These are phyloP conservation scores for Mormyrops boulengeri DNA, from an alignment of 2,797 vertebrate genomes.

Conservation along the genomic window DNA sequence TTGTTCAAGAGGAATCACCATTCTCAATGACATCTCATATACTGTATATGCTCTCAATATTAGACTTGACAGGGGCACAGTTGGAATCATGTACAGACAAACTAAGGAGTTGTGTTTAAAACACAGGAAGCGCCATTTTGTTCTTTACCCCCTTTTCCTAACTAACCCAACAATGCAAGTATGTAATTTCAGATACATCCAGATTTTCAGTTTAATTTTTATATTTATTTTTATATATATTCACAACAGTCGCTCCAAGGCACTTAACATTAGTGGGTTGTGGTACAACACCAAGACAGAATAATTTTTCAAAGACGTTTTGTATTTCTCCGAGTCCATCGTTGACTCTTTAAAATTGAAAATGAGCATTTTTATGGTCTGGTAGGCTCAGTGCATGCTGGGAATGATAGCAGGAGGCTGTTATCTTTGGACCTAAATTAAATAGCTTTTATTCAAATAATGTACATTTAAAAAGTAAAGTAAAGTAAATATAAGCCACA, in stretches of 20 bases:
- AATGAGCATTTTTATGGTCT: not conserved
- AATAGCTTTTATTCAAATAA: slow-evolving; percentile 1
- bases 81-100: not conserved
- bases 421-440: not conserved
- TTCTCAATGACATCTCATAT: not conserved
- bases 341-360: not conserved
- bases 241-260: not conserved
- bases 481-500: not conserved
- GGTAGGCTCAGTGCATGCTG: not conserved
- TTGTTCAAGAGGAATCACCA: not conserved
- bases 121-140: not conserved
- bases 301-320: not conserved
- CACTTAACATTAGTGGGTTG: not conserved
- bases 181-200: not conserved
- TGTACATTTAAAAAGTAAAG: not conserved
- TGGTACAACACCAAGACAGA: not conserved
- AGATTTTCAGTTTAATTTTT: not conserved
- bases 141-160: not conserved
- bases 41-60: not conserved
- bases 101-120: not conserved
- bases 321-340: not conserved
- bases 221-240: not conserved
- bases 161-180: not conserved
- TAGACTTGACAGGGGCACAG: not conserved
- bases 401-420: not conserved